Conservation (phyloP, 2,113 vertebrate genomes). For the Chitala chitala region DNA sequence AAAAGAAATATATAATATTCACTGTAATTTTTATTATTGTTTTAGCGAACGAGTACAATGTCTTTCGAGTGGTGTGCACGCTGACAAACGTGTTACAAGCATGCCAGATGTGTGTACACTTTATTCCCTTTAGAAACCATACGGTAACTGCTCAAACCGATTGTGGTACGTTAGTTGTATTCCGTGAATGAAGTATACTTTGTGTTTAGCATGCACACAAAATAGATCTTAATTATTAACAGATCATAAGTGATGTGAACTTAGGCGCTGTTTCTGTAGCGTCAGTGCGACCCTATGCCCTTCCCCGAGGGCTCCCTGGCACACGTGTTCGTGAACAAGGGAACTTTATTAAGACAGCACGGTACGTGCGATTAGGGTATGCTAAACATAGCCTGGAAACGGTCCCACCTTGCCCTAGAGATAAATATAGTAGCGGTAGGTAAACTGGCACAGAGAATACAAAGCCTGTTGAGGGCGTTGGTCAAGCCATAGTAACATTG, state of each 20-base stretch:
- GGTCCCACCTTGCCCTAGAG: neutral
- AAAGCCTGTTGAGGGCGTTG: too few relatives aligned
- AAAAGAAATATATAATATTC: too few relatives aligned
- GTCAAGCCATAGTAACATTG: neutral
- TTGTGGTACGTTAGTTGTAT: too few relatives aligned
- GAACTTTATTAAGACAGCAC: slow-evolving; percentile 11
- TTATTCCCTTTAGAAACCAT: neutral
- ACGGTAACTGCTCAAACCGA: neutral
- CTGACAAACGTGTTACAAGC: neutral
- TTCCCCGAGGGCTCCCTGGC: slow-evolving; percentile 11
- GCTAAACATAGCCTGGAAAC: slow-evolving; percentile 31
- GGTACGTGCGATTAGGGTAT: slow-evolving; percentile 17
- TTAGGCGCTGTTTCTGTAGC: neutral
- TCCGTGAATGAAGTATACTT: too few relatives aligned
- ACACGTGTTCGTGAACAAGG: slow-evolving; percentile 26
- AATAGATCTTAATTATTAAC: neutral
- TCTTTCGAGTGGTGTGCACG: neutral
- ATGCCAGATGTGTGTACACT: neutral
- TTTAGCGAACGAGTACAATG: neutral
- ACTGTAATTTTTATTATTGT: neutral
- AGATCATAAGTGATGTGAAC: neutral
- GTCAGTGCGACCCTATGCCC: neutral
- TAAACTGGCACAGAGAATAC: slow-evolving; percentile 10
- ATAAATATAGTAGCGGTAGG: slow-evolving; percentile 12
- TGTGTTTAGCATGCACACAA: neutral